Evolutionary conservation across 2,797 vertebrate species (phyloP), one percentile per base, ranked within the genome.

Genomic region (Falco rusticolus): DNA sequence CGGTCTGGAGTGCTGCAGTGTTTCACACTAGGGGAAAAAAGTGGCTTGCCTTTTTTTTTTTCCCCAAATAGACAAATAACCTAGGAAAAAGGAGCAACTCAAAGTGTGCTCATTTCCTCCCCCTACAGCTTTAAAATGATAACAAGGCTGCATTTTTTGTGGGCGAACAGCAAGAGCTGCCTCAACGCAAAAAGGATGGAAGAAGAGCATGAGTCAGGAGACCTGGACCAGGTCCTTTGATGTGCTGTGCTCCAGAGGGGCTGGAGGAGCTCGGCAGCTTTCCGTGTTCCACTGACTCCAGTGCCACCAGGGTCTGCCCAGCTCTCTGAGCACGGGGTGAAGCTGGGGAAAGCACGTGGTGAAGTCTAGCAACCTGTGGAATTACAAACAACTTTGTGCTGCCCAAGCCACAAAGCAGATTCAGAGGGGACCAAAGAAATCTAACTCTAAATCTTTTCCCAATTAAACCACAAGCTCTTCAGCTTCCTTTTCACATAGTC

Each of bases 251-350:
- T 81, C 37, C 0, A 1, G 4, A 64, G 56, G n/a, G 34, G 47
- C 29, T 9, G 5, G 39, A 41, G 75, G 22, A 72, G 11, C 37
- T 87, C 57, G 25, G 25, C 31, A 69, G 25, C 54, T 79, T 89
- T 64, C 29, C 11, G 1, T 9, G 10, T 85, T 75, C 13, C 61
- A 45, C 37, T 0, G 0, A 6, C 28, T 76, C 22, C 64, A 37
- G 45, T 20, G 54, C 17, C 28, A 5, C 7, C 5, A 25, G 12
- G 10, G 24, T 25, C 76, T 85, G 28, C 22, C 17, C 47, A 61
- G 6, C 13, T 41, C 33, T 78, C 34, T 60, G 59, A 47, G 75
- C 41, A 71, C 48, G 84, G 24, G 10, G 21, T 9, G 45, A 88
- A 81, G 18, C 24, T 92, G 43, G 16, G 29, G 16, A 71, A 84